phyloP scores from a whole-genome alignment of 2,888 invertebrate genomes.

The Steromphala cineraria region DNA sequence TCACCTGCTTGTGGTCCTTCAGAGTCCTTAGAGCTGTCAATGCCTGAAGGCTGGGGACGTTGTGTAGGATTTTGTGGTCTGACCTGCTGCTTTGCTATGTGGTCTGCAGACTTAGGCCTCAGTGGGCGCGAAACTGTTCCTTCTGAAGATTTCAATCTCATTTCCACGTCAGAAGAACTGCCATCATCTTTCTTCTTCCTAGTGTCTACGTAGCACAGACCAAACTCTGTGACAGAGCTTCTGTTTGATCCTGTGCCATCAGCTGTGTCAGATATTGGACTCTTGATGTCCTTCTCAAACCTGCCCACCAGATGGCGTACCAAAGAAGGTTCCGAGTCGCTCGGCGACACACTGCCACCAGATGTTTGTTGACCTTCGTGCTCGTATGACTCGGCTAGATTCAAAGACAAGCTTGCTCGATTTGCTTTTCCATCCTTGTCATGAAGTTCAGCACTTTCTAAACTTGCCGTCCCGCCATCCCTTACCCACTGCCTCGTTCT shows the following conservation, averaged over 20 bases:
- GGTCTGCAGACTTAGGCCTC: neutral
- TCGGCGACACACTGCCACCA: neutral
- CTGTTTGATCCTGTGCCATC: constrained; percentile 13
- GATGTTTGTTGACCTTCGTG: neutral
- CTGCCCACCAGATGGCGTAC: constrained; percentile 54
- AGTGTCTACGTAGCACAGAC: neutral
- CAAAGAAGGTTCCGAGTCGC: constrained; percentile 28
- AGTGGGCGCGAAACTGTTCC: neutral
- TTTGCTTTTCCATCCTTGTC: neutral
- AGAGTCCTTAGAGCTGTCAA: neutral
- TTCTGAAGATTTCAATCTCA: neutral
- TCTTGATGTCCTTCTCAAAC: constrained; percentile 45
- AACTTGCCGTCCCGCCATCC: neutral
- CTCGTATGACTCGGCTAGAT: neutral
- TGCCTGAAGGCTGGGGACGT: neutral
- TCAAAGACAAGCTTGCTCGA: neutral
- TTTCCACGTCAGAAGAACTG: too few relatives aligned
- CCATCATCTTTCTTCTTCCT: neutral
- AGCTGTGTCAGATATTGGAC: neutral
- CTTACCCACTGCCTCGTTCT: neutral
- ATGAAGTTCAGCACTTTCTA: neutral
- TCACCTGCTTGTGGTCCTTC: neutral
- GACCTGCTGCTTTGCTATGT: neutral
- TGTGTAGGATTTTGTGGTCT: neutral
- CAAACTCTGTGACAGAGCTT: neutral